A percentile compares a stretch with the other conserved stretches of the same genome.
Conservation (phyloP, 1,140 invertebrate genomes). For the Marisa cornuarietis region DNA sequence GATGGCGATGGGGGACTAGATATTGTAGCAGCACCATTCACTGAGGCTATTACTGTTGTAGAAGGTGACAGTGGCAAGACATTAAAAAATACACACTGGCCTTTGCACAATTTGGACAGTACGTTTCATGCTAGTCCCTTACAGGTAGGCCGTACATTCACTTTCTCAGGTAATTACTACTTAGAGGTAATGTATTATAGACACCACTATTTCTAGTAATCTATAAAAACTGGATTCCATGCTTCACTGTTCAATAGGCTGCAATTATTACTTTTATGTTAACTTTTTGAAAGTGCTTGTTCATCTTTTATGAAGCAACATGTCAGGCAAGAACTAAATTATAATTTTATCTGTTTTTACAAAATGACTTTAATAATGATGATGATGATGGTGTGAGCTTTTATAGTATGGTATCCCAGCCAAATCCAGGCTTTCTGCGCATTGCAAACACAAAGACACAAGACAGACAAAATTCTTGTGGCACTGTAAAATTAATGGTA, state of each 20-base stretch:
- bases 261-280: not conserved
- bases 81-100: constrained; percentile 47
- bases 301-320: too few relatives aligned
- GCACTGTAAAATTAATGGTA: too few relatives aligned
- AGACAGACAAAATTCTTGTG: too few relatives aligned
- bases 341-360: too few relatives aligned
- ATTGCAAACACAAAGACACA: too few relatives aligned
- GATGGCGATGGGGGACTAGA: constrained; percentile 54
- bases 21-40: constrained; percentile 55
- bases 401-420: too few relatives aligned
- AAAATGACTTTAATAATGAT: too few relatives aligned
- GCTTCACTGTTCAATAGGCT: not conserved
- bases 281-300: too few relatives aligned
- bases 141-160: constrained; percentile 40
- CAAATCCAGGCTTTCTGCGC: too few relatives aligned
- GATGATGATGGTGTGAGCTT: too few relatives aligned
- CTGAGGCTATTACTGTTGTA: constrained; percentile 54
- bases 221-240: not conserved
- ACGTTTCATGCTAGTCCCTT: constrained; percentile 57
- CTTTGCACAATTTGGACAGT: constrained; percentile 51
- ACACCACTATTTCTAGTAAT: not conserved
- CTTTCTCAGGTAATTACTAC: not conserved
- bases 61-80: constrained; percentile 51
- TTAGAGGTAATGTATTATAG: not conserved
- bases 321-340: too few relatives aligned